These are phyloP conservation scores for Cervus canadensis DNA, from an alignment of 2,113 vertebrate species.

Conservation along the genomic window DNA sequence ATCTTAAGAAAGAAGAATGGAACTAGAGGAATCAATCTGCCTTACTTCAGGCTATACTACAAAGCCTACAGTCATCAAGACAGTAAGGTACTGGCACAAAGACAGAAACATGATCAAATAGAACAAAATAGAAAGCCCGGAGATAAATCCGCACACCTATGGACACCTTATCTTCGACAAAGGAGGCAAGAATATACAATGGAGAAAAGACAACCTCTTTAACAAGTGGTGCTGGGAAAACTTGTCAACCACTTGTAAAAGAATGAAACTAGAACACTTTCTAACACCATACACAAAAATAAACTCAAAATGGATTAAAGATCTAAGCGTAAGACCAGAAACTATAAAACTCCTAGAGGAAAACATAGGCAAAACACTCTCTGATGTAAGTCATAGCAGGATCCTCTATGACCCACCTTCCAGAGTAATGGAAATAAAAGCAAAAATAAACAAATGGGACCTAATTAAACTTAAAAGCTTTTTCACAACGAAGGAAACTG, in stretches of 20 bases:
- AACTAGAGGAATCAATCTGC: neutral
- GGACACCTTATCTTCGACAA: neutral
- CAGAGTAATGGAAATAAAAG: neutral
- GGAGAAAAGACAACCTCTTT: neutral
- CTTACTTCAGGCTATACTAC: neutral
- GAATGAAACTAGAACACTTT: no score
- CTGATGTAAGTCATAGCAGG: neutral
- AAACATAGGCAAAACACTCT: no score
- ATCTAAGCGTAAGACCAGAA: no score
- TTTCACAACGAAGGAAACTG: rapidly evolving
- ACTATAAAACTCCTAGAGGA: no score
- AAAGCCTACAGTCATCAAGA: neutral
- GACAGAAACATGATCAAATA: neutral
- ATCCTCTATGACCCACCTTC: neutral
- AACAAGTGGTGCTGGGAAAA: no score
- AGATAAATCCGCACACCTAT: neutral
- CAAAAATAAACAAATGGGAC: neutral
- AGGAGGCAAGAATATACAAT: neutral
- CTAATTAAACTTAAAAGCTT: neutral
- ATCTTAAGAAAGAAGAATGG: neutral
- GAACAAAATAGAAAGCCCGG: neutral
- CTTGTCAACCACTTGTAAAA: no score
- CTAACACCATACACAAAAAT: no score
- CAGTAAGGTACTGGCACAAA: neutral
- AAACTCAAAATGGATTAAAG: no score